Conservation (phyloP, 2,113 vertebrate species). For the Hippocampus mohnikei region DNA sequence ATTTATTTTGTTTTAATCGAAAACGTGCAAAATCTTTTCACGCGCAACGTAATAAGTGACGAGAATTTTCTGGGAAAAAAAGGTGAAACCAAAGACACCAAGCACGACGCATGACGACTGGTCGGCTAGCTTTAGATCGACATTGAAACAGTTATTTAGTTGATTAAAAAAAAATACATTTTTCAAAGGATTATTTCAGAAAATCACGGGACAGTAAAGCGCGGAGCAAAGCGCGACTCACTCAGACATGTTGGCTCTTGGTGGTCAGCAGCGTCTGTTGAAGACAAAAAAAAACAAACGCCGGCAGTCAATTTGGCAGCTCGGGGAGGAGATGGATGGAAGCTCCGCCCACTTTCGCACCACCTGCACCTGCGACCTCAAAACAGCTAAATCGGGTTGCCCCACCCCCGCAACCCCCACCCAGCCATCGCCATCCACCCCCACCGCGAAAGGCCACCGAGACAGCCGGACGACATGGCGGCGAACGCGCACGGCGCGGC, state of each 20-base stretch:
- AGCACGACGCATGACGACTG: no score
- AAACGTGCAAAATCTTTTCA: no score
- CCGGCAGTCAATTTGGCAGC: neutral
- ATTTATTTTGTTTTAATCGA: no score
- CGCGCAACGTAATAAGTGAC: no score
- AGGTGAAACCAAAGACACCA: no score
- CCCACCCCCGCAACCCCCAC: neutral
- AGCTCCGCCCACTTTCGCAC: slow-evolving; percentile 4
- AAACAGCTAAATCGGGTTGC: slow-evolving; percentile 43
- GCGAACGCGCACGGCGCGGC: slow-evolving; percentile 6
- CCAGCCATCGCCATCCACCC: neutral
- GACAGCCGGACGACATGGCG: slow-evolving; percentile 17
- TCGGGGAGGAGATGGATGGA: neutral
- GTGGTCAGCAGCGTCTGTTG: slow-evolving; percentile 51
- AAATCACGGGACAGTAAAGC: neutral
- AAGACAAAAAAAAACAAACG: slow-evolving; percentile 42
- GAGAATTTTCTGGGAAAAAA: no score
- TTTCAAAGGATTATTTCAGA: no score
- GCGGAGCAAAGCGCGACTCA: slow-evolving; percentile 44
- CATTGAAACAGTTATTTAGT: no score
- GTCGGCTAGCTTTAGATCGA: no score
- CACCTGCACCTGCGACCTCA: slow-evolving; percentile 11
- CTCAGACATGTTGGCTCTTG: slow-evolving; percentile 69
- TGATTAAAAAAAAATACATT: no score
- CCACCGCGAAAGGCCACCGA: slow-evolving; percentile 16